Percentiles rank a stretch among this genome's conserved stretches.
Conservation (phyloP, 2,113 vertebrate species). For the Raphicerus campestris region DNA sequence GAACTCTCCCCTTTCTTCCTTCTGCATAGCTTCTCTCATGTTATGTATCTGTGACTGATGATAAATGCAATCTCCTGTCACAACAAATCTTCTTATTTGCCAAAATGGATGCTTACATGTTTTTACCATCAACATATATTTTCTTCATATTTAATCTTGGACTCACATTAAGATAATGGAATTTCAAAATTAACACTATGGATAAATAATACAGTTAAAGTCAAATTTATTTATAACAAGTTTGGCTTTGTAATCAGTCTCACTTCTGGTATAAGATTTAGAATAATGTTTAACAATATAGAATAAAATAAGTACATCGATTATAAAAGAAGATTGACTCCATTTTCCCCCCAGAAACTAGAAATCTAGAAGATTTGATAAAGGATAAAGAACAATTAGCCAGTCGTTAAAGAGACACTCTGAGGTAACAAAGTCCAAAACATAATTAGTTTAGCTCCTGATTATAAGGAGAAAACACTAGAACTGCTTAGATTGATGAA, state of each 20-base stretch:
- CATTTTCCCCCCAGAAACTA: not conserved
- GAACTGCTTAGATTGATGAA: not conserved
- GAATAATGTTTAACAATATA: constrained; percentile 35
- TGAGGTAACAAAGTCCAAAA: not conserved
- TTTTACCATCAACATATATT: constrained; percentile 59
- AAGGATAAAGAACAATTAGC: not conserved
- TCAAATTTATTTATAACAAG: constrained; percentile 59
- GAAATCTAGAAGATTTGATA: not conserved
- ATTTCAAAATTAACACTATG: constrained; percentile 60
- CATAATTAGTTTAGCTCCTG: not conserved
- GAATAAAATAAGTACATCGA: constrained; percentile 25
- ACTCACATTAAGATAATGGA: constrained; percentile 63
- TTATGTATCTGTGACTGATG: constrained; percentile 11
- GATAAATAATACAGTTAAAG: constrained; percentile 55
- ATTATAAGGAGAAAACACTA: not conserved
- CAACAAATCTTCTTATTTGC: constrained; percentile 52
- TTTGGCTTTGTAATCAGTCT: constrained; percentile 55
- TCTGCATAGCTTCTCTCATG: not conserved
- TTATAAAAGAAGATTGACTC: not conserved
- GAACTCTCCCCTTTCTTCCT: not conserved
- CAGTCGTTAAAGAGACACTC: not conserved
- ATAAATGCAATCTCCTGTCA: not conserved
- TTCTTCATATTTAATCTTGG: constrained; percentile 59
- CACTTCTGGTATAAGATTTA: constrained; percentile 38
- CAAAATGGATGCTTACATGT: constrained; percentile 11